Percentiles rank a stretch among this genome's conserved stretches.
These are phyloP conservation scores for Lepidurus couesii DNA, from an alignment of 1,140 invertebrate species.

Conservation along the genomic window DNA sequence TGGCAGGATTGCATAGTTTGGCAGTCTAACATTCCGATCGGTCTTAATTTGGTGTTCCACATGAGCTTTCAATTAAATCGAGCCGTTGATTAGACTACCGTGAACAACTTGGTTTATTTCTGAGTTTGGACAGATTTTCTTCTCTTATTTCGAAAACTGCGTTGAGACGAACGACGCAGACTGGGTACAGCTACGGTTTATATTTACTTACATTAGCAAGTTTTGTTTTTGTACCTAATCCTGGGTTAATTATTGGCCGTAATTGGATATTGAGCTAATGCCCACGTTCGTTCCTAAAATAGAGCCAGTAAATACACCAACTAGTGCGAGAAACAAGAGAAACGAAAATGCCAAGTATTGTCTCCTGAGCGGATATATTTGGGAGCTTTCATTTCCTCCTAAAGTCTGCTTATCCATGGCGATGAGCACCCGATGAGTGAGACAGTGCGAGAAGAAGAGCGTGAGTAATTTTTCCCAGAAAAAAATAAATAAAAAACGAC, in stretches of 20 bases:
- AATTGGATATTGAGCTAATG: not conserved
- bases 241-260: not conserved
- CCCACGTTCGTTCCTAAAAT: not conserved
- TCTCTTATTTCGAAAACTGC: too few relatives aligned
- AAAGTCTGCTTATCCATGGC: not conserved
- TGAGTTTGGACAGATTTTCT: too few relatives aligned
- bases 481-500: too few relatives aligned
- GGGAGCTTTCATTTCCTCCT: not conserved
- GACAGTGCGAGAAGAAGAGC: not conserved
- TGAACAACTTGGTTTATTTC: too few relatives aligned
- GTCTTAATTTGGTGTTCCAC: too few relatives aligned
- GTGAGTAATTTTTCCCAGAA: not conserved
- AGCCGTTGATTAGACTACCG: too few relatives aligned
- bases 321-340: not conserved
- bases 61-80: too few relatives aligned
- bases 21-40: too few relatives aligned
- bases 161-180: too few relatives aligned
- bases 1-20: too few relatives aligned
- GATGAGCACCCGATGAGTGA: conserved; percentile 8
- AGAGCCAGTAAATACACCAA: not conserved
- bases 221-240: not conserved
- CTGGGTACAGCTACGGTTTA: not conserved
- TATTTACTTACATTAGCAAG: not conserved
- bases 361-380: not conserved
- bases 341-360: not conserved